phyloP scores from a whole-genome alignment of 2,797 vertebrate species.

The Cirrhinus mrigala region DNA sequence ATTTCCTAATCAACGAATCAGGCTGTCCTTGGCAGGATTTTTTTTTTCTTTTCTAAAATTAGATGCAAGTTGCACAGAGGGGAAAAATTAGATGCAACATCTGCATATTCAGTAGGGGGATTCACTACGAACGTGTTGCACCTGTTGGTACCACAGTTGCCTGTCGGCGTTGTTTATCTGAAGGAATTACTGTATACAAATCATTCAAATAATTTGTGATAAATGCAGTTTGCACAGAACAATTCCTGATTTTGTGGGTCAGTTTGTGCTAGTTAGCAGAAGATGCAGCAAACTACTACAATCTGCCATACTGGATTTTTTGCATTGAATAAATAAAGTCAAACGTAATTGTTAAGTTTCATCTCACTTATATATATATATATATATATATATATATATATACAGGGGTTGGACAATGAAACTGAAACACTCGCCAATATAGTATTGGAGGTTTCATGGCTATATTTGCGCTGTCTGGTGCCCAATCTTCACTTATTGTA shows the following conservation, averaged over 20 bases:
- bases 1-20: neutral
- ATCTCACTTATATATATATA: no score
- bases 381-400: no score
- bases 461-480: no score
- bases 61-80: neutral
- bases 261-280: neutral
- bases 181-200: neutral
- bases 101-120: neutral
- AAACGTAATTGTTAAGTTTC: no score
- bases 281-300: neutral
- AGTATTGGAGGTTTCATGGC: no score
- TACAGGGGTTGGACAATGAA: no score
- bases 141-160: neutral
- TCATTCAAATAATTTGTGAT: neutral
- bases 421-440: no score
- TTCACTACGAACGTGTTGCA: neutral
- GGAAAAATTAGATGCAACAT: conserved; percentile 9
- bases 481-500: no score
- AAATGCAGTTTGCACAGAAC: neutral
- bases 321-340: no score
- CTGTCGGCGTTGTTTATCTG: neutral
- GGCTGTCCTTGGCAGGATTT: neutral
- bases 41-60: neutral
- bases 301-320: neutral
- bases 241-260: no score